These are phyloP conservation scores for Drosophila sordidapex DNA, from an alignment of 2,888 invertebrate genomes.

Conservation along the genomic window DNA sequence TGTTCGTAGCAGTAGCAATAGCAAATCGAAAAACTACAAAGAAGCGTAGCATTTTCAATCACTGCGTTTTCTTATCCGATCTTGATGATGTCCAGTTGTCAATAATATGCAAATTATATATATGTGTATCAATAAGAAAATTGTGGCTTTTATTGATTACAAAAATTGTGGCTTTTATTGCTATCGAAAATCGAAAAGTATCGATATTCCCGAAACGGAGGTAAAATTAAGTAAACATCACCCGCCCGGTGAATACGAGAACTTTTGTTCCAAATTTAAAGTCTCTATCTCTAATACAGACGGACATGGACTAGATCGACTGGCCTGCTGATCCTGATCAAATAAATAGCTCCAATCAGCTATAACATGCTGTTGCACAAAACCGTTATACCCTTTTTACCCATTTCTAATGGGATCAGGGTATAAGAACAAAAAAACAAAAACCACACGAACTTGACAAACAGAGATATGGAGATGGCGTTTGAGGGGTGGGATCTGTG, in stretches of 20 bases:
- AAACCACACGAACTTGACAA: constrained; percentile 11
- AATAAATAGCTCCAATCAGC: not conserved
- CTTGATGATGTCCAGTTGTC: not conserved
- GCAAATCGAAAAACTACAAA: not conserved
- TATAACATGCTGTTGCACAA: not conserved
- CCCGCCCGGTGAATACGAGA: too few species aligned
- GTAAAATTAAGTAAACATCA: too few species aligned
- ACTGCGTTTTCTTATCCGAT: not conserved
- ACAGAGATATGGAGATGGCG: constrained; percentile 1
- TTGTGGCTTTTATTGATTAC: too few species aligned
- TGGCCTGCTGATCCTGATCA: not conserved
- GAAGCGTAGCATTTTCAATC: not conserved
- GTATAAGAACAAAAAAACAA: constrained; percentile 2
- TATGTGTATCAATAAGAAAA: too few species aligned
- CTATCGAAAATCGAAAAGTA: not conserved
- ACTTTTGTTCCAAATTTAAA: too few species aligned
- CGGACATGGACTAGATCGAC: not conserved
- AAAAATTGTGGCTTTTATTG: not conserved
- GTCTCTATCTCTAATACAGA: too few species aligned
- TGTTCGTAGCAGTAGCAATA: not conserved
- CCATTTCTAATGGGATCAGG: not conserved
- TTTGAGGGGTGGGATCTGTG: constrained; percentile 6
- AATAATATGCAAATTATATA: not conserved
- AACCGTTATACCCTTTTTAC: not conserved
- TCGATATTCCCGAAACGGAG: not conserved